phyloP scores from a whole-genome alignment of 2,797 vertebrate genomes.

The Brachyrhaphis roseni region DNA sequence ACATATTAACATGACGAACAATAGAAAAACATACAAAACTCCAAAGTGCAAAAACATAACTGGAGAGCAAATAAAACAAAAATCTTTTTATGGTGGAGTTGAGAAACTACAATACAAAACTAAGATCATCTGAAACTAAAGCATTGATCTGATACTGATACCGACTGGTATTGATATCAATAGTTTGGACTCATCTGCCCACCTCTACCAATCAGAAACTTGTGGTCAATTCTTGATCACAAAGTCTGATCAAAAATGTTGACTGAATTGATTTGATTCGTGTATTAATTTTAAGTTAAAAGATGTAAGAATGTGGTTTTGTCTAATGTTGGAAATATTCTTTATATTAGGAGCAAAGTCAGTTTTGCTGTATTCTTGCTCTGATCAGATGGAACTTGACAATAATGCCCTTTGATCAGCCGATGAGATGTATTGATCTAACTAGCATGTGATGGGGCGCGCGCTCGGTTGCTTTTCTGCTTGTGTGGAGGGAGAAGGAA shows the following conservation, averaged over 20 bases:
- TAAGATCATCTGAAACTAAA: too few species aligned
- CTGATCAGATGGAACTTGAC: too few species aligned
- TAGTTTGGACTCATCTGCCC: too few species aligned
- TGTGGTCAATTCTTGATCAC: background rate
- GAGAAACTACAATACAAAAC: too few species aligned
- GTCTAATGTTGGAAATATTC: background rate
- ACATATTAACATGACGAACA: too few species aligned
- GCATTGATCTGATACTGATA: too few species aligned
- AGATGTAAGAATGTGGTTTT: background rate
- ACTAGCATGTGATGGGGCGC: conserved; percentile 15
- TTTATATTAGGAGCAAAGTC: background rate
- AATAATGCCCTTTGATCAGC: background rate
- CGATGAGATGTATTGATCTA: background rate
- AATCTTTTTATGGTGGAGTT: too few species aligned
- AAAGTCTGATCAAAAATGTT: background rate
- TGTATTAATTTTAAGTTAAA: background rate
- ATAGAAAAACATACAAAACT: too few species aligned
- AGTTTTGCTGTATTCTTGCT: background rate
- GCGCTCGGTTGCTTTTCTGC: conserved; percentile 63
- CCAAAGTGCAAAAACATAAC: too few species aligned
- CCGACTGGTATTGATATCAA: too few species aligned
- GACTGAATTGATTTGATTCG: background rate
- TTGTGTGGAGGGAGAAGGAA: conserved; percentile 35
- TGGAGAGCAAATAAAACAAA: too few species aligned
- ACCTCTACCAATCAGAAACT: background rate